These are phyloP conservation scores for Thaumetopoea pityocampa DNA, from an alignment of 1,140 invertebrate genomes.

Conservation along the genomic window DNA sequence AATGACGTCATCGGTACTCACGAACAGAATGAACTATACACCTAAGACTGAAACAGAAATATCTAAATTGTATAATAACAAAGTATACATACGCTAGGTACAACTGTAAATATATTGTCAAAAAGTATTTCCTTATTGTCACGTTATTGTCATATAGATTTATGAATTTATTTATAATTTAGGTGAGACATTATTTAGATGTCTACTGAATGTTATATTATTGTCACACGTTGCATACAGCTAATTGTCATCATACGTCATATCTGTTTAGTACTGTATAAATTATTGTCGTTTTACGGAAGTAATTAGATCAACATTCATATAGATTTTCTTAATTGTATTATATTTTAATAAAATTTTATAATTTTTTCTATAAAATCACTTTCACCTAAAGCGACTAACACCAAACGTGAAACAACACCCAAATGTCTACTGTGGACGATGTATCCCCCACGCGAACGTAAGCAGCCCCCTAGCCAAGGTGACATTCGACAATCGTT, in stretches of 20 bases:
- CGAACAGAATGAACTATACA: constrained; percentile 1
- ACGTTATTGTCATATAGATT: neutral
- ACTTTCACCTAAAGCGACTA: constrained; percentile 55
- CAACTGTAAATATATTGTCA: constrained; percentile 27
- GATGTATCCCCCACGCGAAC: too few species aligned
- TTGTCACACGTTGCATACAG: too few species aligned
- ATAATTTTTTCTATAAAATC: constrained; percentile 53
- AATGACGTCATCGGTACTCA: too few species aligned
- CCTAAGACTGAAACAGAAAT: constrained; percentile 9
- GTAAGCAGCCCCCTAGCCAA: too few species aligned
- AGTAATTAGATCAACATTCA: too few species aligned
- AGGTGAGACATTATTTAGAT: too few species aligned
- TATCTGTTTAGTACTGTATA: too few species aligned
- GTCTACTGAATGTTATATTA: too few species aligned
- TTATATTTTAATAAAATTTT: constrained; percentile 8
- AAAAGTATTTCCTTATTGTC: constrained; percentile 27
- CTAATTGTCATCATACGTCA: too few species aligned
- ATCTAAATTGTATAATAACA: constrained; percentile 23
- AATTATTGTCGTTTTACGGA: too few species aligned
- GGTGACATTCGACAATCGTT: too few species aligned
- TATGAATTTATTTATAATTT: neutral
- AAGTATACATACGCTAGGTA: constrained; percentile 18
- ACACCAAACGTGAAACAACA: constrained; percentile 69
- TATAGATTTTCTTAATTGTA: constrained; percentile 14
- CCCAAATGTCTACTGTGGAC: constrained; percentile 25